Evolutionary conservation across 2,113 vertebrate species (phyloP).

Genomic region (Otolemur garnettii): DNA sequence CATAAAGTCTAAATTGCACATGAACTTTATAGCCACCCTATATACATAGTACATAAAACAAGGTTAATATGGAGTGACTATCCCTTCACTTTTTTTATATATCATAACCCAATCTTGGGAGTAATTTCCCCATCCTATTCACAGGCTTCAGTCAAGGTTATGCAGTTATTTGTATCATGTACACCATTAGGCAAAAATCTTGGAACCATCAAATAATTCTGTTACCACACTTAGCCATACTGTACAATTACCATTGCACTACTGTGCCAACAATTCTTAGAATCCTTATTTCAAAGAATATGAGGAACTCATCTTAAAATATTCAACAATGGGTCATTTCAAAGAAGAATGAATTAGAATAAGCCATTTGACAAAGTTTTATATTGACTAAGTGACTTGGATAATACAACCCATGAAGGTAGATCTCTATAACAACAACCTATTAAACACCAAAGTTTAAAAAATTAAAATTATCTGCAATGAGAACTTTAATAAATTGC

Average conservation of each 20-base stretch:
- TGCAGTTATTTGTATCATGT: too few relatives aligned
- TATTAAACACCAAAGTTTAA: neutral
- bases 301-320: neutral
- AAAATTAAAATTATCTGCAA: neutral
- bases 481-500: too few relatives aligned
- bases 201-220: neutral
- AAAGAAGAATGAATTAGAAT: neutral
- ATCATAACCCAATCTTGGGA: neutral
- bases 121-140: neutral
- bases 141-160: neutral
- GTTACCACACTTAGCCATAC: accelerated
- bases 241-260: neutral
- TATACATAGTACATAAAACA: too few relatives aligned
- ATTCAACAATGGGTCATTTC: neutral
- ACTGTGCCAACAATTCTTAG: neutral
- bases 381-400: neutral
- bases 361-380: neutral
- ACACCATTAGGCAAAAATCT: neutral
- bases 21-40: too few relatives aligned
- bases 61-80: neutral
- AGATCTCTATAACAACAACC: neutral
- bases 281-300: neutral
- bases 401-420: neutral
- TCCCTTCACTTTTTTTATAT: neutral
- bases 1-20: too few relatives aligned